Evolutionary conservation across 2,797 vertebrate species (phyloP).

Genomic region (Cynodonichthys magdalenae): DNA sequence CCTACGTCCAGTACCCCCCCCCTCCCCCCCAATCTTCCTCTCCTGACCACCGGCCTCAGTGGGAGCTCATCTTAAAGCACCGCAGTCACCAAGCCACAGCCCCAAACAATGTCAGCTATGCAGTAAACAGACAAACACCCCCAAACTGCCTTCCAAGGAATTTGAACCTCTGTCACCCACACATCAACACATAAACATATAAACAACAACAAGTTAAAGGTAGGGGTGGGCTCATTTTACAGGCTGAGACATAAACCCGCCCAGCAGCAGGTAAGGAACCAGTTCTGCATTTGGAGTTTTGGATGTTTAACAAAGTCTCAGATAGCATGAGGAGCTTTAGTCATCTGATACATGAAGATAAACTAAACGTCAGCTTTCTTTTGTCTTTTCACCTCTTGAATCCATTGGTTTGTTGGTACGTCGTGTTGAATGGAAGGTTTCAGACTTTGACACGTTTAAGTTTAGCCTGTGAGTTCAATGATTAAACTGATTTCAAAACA

Average conservation of each 20-base stretch:
- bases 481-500: not conserved
- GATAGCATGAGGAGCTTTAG: not conserved
- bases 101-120: slow-evolving; percentile 85
- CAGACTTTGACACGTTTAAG: not conserved
- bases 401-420: no score
- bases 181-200: slow-evolving; percentile 19
- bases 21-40: slow-evolving; percentile 10
- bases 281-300: not conserved
- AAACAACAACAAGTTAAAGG: slow-evolving; percentile 35
- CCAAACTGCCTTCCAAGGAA: slow-evolving; percentile 63
- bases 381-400: no score
- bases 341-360: no score
- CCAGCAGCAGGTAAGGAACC: not conserved
- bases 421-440: not conserved
- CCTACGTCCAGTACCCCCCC: not conserved
- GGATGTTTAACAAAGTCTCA: not conserved
- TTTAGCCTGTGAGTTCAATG: not conserved
- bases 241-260: not conserved
- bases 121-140: slow-evolving; percentile 80
- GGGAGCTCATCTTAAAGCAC: slow-evolving; percentile 66
- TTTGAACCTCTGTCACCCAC: slow-evolving; percentile 47
- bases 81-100: slow-evolving; percentile 68
- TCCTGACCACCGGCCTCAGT: slow-evolving; percentile 58
- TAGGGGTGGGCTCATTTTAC: slow-evolving; percentile 9
- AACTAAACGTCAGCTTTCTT: no score